Evolutionary conservation across 2,113 vertebrate genomes (phyloP), one percentile per base, ranked within the genome.

Genomic region (Etheostoma cragini): DNA sequence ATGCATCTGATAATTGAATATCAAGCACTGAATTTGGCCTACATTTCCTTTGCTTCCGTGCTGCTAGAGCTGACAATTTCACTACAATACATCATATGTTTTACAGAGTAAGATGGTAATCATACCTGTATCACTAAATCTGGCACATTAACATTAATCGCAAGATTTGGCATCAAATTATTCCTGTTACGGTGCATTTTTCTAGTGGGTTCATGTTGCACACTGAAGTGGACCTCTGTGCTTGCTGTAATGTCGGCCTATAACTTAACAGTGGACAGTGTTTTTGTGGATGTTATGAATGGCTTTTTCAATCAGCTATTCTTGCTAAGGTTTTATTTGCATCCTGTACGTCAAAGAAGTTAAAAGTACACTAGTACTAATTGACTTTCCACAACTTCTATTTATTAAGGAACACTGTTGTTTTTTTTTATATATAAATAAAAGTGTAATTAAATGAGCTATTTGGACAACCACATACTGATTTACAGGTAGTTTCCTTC

Each of bases 251-350:
- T 15, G 19, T 17, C 7, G 16, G 47, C 15, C 17, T 50, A 38
- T 19, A 47, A 49, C 54, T 68, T 54, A 33, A 54, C 8, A 45
- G 63, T n/a, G 11, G n/a, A 47, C 54, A 38, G 3, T 33, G 19
- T 35, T 26, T 60, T 33, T 50, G 50, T 42, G 15, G 30, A 64
- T 67, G 2, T 22, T 5, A 33, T 53, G 12, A 63, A 75, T 60
- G 13, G 24, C 22, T 13, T 77, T 71, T 63, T 76, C 22, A 56
- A 8, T 75, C 42, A n/a, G 46, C 42, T 21, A 3, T 71, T 63
- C 17, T 24, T 60, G 42, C 6, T 22, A 38, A n/a, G 15, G 49
- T 65, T 66, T 69, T n/a, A 54, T 72, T 68, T 72, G 30, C 60
- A 62, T 26, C 1, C 26, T 26, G 26, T 70, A 47, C 45, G 2